Conservation (phyloP, 2,113 vertebrate genomes). For the Chelonoidis abingdonii region DNA sequence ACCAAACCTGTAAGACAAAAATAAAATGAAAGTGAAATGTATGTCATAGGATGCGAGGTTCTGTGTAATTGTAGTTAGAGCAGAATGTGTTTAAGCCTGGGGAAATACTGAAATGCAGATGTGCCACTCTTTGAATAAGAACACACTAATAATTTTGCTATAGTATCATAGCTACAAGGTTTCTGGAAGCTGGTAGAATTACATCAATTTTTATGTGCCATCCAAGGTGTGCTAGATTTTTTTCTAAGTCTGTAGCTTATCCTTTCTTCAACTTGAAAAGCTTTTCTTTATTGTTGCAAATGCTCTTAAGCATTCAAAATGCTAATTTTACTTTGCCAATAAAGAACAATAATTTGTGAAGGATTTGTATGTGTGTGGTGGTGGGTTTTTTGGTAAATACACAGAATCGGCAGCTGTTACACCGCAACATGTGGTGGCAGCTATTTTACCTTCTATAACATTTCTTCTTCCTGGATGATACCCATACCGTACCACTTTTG, state of each 20-base stretch:
- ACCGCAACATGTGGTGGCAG: rapidly evolving
- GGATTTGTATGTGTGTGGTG: rapidly evolving
- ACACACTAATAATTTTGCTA: background rate
- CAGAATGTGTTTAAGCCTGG: conserved; percentile 8
- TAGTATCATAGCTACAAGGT: background rate
- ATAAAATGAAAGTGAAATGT: conserved; percentile 1
- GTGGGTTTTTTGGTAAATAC: background rate
- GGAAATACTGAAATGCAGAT: background rate
- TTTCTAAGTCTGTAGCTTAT: background rate
- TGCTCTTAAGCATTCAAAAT: background rate
- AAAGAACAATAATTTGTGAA: background rate
- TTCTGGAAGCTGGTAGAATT: conserved; percentile 1
- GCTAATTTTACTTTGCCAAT: background rate
- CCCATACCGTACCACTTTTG: background rate
- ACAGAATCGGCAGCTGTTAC: background rate
- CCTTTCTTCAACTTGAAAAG: background rate
- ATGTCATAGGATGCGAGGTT: background rate
- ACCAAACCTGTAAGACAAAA: background rate
- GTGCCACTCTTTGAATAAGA: conserved; percentile 19
- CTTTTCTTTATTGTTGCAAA: background rate
- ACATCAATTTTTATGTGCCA: background rate
- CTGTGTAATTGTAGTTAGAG: background rate
- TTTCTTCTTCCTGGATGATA: background rate
- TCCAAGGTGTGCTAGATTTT: background rate
- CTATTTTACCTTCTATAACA: rapidly evolving